These are phyloP conservation scores for Aphis gossypii DNA, from an alignment of 1,140 invertebrate genomes.

Conservation along the genomic window DNA sequence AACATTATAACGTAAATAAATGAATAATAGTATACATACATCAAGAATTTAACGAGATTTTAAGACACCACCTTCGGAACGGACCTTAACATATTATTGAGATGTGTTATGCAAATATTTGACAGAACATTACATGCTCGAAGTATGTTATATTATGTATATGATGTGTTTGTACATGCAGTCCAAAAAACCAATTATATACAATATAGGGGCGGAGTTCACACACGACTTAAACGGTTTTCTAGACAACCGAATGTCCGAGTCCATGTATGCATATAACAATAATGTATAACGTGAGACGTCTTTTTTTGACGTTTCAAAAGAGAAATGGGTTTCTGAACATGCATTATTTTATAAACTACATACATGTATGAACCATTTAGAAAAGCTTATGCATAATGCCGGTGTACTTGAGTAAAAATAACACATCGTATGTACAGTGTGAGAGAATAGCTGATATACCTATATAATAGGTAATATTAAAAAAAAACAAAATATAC, in stretches of 20 bases:
- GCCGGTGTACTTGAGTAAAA: background rate
- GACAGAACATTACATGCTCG: background rate
- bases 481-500: background rate
- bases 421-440: background rate
- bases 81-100: background rate
- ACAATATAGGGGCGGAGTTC: background rate
- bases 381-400: background rate
- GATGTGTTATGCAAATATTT: background rate
- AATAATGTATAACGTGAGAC: background rate
- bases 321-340: constrained; percentile 8
- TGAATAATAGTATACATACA: background rate
- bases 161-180: background rate
- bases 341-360: background rate
- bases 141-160: background rate
- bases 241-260: background rate
- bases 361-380: background rate
- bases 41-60: constrained; percentile 36
- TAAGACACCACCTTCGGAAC: background rate
- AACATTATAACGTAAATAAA: background rate
- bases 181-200: constrained; percentile 25
- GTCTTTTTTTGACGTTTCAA: constrained; percentile 37
- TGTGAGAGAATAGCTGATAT: background rate
- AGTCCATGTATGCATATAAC: background rate
- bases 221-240: constrained; percentile 9
- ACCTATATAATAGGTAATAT: background rate